Base-by-base conservation (phyloP, 2,888 invertebrate species). In the Anthophora plumipes region DNA sequence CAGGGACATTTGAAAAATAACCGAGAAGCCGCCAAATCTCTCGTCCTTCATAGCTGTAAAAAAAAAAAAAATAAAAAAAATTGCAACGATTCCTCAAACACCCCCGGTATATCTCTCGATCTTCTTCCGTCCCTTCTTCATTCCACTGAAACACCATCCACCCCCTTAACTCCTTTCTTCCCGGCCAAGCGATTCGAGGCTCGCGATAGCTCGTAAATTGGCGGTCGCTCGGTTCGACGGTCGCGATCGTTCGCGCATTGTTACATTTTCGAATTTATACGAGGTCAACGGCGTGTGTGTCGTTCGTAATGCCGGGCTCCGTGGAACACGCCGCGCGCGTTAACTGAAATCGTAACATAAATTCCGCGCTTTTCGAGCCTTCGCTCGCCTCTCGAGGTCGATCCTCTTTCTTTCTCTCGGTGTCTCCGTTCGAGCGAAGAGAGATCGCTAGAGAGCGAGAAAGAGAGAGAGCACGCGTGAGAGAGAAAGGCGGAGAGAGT, bases 311-410 rank as follows among this genome's bases (percentile, higher is more conserved):
- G 46, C 61, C 20, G 8, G 43, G 43, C 55, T 55, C 55, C n/a
- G 14, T 14, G n/a, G 55, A 55, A 43, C 43, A 57, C 55, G 31
- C 46, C 43, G 55, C 9, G 31, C 54, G 55, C 77, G 77, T 77
- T 76, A 67, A 76, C 78, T 48, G 69, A 78, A 77, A 79, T 77
- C 78, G 78, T 43, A 59, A 59, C 63, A 66, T 79, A 79, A 79
- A 79, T 70, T 59, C 64, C 68, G 55, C 55, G 48, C 55, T 77
- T 77, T 77, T 66, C 75, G 73, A 61, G 41, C 25, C n/a, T 1
- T 31, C 31, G 31, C 31, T 31, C 41, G 37, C 20, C 50, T 14
- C 59, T 41, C 69, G 69, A 46, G 37, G 69, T 61, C 55, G 37
- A 52, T 43, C 20, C 46, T 37, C 54, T 50, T 7, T 50, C 60